Conservation (phyloP, 37 sponge, comb jelly and placozoan genomes). For the Agelas oroides region DNA sequence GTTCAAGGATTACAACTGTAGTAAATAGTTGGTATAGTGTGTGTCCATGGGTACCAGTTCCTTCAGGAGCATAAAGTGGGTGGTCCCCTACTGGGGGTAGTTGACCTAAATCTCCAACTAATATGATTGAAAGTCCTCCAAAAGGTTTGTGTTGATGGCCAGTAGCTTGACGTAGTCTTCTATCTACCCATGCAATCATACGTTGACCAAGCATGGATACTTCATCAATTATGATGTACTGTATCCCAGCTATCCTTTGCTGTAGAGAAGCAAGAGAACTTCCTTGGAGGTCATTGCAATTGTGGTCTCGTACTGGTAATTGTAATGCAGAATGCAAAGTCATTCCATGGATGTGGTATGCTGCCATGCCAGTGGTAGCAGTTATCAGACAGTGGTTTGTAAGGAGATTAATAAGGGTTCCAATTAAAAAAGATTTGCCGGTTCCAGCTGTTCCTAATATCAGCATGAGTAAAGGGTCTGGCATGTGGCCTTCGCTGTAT, state of each 20-base stretch:
- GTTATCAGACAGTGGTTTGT: not conserved
- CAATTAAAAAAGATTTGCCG: conserved; percentile 40
- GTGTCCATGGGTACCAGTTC: too few relatives aligned
- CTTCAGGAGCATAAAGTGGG: conserved; percentile 16
- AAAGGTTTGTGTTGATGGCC: not conserved
- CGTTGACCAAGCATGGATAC: conserved; percentile 52
- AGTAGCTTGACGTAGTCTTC: conserved; percentile 33
- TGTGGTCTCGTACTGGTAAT: not conserved
- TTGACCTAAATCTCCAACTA: conserved; percentile 60
- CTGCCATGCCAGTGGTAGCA: conserved; percentile 42
- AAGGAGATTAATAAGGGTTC: conserved; percentile 2
- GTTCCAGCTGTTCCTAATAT: conserved; percentile 44
- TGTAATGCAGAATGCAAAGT: conserved; percentile 43
- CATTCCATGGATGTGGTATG: conserved; percentile 25
- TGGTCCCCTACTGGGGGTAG: conserved; percentile 49
- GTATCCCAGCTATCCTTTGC: not conserved
- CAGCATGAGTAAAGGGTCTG: conserved; percentile 22
- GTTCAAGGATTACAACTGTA: too few relatives aligned
- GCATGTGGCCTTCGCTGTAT: not conserved
- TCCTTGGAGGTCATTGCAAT: conserved; percentile 7
- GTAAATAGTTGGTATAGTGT: too few relatives aligned
- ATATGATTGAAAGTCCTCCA: conserved; percentile 30
- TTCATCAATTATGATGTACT: conserved; percentile 50
- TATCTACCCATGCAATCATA: conserved; percentile 24
- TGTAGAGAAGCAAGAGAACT: too few relatives aligned